Evolutionary conservation across 2,113 vertebrate genomes (phyloP).

Genomic region (Orthonyx spaldingii): DNA sequence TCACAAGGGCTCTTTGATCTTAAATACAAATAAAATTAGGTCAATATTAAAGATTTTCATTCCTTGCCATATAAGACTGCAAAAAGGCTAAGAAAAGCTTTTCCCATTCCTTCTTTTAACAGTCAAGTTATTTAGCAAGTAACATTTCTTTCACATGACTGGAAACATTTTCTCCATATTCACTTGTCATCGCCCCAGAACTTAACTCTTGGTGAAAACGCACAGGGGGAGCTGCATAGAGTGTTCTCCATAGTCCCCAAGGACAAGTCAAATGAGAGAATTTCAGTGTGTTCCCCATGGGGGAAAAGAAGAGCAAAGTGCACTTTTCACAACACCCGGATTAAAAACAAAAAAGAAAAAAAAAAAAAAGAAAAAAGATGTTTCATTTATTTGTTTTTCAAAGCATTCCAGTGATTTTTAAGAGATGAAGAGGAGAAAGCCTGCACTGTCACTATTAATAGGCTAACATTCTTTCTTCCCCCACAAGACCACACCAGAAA

Average conservation of each 20-base stretch:
- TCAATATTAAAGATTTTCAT: slow-evolving; percentile 57
- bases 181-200: background rate
- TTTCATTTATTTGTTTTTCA: background rate
- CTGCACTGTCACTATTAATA: background rate
- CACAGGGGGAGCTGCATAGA: background rate
- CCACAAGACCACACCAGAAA: slow-evolving; percentile 1
- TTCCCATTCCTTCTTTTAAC: slow-evolving; percentile 10
- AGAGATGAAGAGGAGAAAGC: slow-evolving; percentile 19
- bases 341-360: background rate
- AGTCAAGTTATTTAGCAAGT: slow-evolving; percentile 17
- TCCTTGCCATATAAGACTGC: slow-evolving; percentile 14
- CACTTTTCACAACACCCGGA: background rate
- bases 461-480: slow-evolving; percentile 28
- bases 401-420: slow-evolving; percentile 24
- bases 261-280: background rate
- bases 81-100: background rate
- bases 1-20: slow-evolving; percentile 38
- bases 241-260: background rate
- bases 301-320: background rate
- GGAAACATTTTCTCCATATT: slow-evolving; percentile 19
- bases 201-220: background rate
- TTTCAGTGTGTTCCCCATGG: background rate
- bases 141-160: slow-evolving; percentile 43
- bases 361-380: background rate
- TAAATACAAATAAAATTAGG: slow-evolving; percentile 48